Base-by-base conservation (phyloP, 1,140 invertebrate species). In the Drosophila insularis region DNA sequence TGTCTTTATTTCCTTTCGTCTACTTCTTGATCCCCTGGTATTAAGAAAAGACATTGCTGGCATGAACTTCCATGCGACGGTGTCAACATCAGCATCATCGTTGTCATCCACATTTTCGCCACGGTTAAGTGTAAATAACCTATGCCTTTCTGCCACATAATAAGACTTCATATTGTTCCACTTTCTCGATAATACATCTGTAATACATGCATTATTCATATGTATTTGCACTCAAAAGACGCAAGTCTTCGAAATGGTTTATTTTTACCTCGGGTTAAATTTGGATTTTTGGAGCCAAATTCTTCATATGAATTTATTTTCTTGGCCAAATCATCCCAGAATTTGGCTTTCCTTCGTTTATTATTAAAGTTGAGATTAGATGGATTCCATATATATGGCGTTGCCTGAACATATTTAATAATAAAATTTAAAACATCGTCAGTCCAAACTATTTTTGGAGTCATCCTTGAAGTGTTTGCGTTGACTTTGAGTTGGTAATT, bases 151-250 rank as follows among this genome's bases (percentile, higher is more conserved):
- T 8, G 43, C 17, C 19, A 50, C 43, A 21, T 50, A 50, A 10
- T 50, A 50, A 4, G 43, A 50, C 19, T 50, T 50, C 43, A 50
- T 50, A 19, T 50, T 50, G 10, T 50, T 50, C 43, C 43, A 50
- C 1, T 50, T 50, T 50, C 43, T 19, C 8, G 43, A 11, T 50
- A 50, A 50, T 21, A 50, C 17, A 50, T 50, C 43, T 50, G 8
- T 21, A 11, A 21, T 11, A 21, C 1, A 7, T 50, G 17, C 14
- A 21, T 11, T 50, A 21, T 50, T 50, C 6, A 8, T 27, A 6
- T 8, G 8, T 8, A 6, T 8, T 17, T 8, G 0, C 11, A 7
- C 7, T 46, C 7, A 19, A 17, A 10, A 19, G 43, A 14, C 2
- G 17, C 43, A 17, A 46, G 40, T 2, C 31, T 19, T 8, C 8